Conservation (phyloP, 2,113 vertebrate species). For the Odocoileus hemionus region DNA sequence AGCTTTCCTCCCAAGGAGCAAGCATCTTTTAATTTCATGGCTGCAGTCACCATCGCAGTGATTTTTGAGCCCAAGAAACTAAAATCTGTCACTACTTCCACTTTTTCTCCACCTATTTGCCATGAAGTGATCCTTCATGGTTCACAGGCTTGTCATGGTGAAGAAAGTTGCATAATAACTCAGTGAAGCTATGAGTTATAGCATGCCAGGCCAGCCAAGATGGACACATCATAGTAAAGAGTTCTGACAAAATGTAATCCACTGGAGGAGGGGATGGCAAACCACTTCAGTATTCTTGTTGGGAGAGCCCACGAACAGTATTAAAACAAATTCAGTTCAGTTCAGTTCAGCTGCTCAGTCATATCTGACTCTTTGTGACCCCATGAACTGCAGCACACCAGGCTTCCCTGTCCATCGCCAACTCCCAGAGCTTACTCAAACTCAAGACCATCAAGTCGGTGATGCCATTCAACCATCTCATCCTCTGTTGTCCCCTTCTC, state of each 20-base stretch:
- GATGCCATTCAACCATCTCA: neutral
- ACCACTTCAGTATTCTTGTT: neutral
- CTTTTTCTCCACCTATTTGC: neutral
- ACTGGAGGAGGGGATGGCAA: neutral
- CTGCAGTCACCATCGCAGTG: neutral
- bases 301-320: neutral
- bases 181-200: neutral
- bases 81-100: neutral
- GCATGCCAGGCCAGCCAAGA: neutral
- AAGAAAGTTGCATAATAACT: neutral
- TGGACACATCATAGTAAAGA: neutral
- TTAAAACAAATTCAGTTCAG: neutral
- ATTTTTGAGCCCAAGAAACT: neutral
- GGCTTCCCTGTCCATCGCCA: neutral
- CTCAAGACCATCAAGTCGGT: neutral
- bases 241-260: neutral
- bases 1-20: neutral
- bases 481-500: neutral
- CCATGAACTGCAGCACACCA: accelerated
- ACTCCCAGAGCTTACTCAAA: neutral
- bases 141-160: neutral
- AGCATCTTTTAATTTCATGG: neutral
- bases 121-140: neutral
- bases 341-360: neutral
- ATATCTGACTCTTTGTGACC: neutral